Conservation (phyloP, 2,888 invertebrate genomes). For the Sarcophaga carnaria region DNA sequence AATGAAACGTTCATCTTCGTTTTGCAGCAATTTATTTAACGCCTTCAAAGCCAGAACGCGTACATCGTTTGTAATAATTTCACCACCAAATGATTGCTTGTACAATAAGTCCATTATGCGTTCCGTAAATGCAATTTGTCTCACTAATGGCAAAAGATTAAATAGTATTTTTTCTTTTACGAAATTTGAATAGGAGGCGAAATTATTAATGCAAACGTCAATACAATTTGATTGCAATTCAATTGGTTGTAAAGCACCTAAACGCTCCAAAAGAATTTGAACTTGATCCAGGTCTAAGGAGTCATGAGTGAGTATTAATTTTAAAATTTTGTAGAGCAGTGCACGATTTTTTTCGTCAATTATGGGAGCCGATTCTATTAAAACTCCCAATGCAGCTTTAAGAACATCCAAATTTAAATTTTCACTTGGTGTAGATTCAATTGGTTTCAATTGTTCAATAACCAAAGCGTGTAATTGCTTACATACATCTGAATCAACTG, state of each 20-base stretch:
- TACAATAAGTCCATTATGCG: constrained; percentile 76
- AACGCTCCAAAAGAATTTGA: constrained; percentile 72
- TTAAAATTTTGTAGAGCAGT: constrained; percentile 75
- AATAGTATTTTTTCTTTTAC: constrained; percentile 77
- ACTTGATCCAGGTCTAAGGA: constrained; percentile 76
- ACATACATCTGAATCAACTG: constrained; percentile 77
- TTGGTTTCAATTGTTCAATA: constrained; percentile 72
- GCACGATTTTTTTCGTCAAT: constrained; percentile 77
- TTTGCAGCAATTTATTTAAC: constrained; percentile 74
- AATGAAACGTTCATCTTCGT: constrained; percentile 77
- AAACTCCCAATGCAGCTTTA: constrained; percentile 73
- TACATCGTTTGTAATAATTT: constrained; percentile 69
- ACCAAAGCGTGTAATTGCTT: constrained; percentile 74
- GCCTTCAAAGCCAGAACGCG: constrained; percentile 77
- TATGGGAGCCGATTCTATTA: constrained; percentile 75
- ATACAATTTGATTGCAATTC: constrained; percentile 78
- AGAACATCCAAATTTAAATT: constrained; percentile 73
- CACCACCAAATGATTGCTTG: constrained; percentile 73
- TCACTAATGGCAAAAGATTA: constrained; percentile 76
- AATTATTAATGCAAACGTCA: constrained; percentile 75
- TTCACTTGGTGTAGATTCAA: constrained; percentile 29
- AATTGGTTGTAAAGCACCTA: constrained; percentile 77
- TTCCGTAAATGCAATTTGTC: constrained; percentile 77
- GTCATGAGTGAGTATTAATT: constrained; percentile 75
- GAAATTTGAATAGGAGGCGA: constrained; percentile 74